Base-by-base conservation (phyloP, 2,888 invertebrate species). In the Xylocampa areola region DNA sequence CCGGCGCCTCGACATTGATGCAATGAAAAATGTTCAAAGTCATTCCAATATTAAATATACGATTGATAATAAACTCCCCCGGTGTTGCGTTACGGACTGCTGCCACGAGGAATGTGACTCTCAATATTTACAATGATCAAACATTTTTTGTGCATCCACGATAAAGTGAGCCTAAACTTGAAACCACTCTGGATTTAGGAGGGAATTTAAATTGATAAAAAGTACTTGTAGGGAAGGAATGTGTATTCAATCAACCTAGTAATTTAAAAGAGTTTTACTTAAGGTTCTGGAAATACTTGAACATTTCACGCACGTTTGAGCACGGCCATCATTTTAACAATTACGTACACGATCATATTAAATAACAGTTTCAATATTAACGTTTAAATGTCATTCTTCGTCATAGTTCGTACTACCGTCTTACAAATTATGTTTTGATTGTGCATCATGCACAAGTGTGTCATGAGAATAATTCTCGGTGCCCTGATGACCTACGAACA, bases 1-100 rank as follows among this genome's bases (percentile, higher is more conserved):
- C 27, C 47, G 73, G 71, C 73, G 71, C 73, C 71, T 73, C 63
- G 65, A 62, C 64, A 71, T 73, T 67, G 62, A 64, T 63, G 69
- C 53, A 73, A 76, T 78, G 85, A 86, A 86, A 87, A 86, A 79
- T 76, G 67, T 75, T 76, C 76, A 75, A 78, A 86, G 86, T 87
- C 85, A 88, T 77, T 83, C 80, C 73, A 66, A 79, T 81, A 85
- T 83, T 83, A 80, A 81, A 85, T 83, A 78, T 79, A 84, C 77
- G 75, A 73, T 68, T 74, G 77, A 81, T 79, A 78, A 80, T 71
- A 75, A 69, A 70, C 58, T 59, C 67, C 59, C n/a, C 68, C 68
- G 57, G 57, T 43, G 60, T 52, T 53, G 69, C 72, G 78, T 79
- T 76, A 82, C 80, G 84, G 77, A 58, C 45, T 54, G 70, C 66